These are phyloP conservation scores for Lissocephala sabroskyi DNA, from an alignment of 2,888 invertebrate species.

Conservation along the genomic window DNA sequence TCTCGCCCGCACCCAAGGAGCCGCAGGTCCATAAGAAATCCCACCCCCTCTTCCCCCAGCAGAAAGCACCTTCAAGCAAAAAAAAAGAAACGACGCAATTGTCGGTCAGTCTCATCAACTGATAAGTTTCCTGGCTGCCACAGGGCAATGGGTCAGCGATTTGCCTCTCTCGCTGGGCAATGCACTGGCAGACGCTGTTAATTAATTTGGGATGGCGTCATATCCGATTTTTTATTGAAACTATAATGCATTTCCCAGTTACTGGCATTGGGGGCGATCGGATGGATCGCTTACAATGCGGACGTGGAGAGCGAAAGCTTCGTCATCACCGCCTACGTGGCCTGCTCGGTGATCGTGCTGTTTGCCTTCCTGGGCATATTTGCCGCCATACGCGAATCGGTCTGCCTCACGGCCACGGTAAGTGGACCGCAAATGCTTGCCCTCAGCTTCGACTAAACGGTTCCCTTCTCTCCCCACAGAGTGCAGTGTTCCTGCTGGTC, in stretches of 20 bases:
- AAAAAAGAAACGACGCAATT: too few relatives aligned
- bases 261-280: constrained; percentile 48
- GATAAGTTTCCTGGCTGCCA: too few relatives aligned
- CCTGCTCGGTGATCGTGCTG: constrained; percentile 46
- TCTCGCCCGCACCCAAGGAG: too few relatives aligned
- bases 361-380: constrained; percentile 86
- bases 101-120: too few relatives aligned
- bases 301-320: constrained; percentile 39
- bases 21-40: neutral
- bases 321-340: constrained; percentile 48
- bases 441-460: too few relatives aligned
- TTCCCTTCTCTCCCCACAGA: constrained; percentile 78
- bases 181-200: too few relatives aligned
- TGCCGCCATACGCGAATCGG: constrained; percentile 89
- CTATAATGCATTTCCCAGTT: constrained; percentile 47
- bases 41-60: constrained; percentile 1
- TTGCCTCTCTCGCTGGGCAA: too few relatives aligned
- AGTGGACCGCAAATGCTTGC: too few relatives aligned
- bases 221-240: too few relatives aligned
- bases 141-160: too few relatives aligned
- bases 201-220: too few relatives aligned
- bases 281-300: constrained; percentile 46
- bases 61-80: neutral
- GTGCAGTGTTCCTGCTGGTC: constrained; percentile 80
- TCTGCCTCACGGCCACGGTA: constrained; percentile 88